These are phyloP conservation scores for Euzetes globulus DNA, from an alignment of 2,888 invertebrate genomes.

Conservation along the genomic window DNA sequence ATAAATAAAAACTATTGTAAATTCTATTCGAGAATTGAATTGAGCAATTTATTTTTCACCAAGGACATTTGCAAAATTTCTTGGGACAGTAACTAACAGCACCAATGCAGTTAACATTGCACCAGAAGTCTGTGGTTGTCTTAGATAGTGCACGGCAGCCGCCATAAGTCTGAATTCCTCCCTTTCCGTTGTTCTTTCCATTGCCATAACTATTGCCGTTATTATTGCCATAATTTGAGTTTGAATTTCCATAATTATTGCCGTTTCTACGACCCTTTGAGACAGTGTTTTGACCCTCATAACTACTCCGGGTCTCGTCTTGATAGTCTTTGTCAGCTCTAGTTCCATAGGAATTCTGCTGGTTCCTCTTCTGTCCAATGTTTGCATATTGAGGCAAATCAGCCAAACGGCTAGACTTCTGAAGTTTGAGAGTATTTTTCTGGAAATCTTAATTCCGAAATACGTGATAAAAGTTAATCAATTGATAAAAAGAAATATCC, in stretches of 20 bases:
- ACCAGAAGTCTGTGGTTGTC: background rate
- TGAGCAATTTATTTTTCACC: too few relatives aligned
- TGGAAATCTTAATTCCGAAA: background rate
- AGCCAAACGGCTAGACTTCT: too few relatives aligned
- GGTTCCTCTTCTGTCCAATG: too few relatives aligned
- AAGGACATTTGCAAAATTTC: background rate
- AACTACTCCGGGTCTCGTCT: too few relatives aligned
- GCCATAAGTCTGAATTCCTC: background rate
- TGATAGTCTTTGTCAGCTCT: too few relatives aligned
- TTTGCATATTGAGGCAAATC: too few relatives aligned
- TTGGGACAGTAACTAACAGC: background rate
- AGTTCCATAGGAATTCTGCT: too few relatives aligned
- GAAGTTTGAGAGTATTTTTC: too few relatives aligned
- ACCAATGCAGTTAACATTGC: conserved; percentile 7
- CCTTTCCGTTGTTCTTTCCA: background rate
- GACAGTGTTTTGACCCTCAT: too few relatives aligned
- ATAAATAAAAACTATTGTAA: background rate
- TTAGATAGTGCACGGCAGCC: background rate
- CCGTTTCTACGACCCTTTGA: too few relatives aligned
- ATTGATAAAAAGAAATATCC: background rate
- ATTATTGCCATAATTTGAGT: background rate
- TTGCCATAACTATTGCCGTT: background rate
- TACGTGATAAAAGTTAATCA: background rate
- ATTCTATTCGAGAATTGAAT: too few relatives aligned
- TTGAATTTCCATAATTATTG: background rate